phyloP scores from a whole-genome alignment of 2,888 invertebrate genomes.

The Trypoxylon attenuatum region DNA sequence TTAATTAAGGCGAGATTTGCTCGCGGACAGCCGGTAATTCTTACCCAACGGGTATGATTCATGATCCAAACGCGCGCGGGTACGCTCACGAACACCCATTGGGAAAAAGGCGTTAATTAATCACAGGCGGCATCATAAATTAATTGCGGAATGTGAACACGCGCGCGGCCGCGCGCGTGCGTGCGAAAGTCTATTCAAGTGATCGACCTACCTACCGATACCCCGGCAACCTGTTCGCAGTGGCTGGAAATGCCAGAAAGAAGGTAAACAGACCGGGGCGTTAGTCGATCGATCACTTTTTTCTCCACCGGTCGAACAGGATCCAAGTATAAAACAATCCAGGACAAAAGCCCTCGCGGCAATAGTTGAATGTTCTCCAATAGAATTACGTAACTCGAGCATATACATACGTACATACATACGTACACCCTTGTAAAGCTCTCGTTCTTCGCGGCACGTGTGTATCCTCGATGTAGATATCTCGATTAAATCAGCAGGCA shows the following conservation, averaged over 20 bases:
- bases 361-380: no score
- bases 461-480: not conserved
- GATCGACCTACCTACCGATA: no score
- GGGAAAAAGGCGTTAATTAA: not conserved
- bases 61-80: no score
- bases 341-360: not conserved
- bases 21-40: not conserved
- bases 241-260: not conserved
- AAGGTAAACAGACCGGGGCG: slow-evolving; percentile 1
- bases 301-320: not conserved
- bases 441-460: no score
- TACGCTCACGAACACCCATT: no score
- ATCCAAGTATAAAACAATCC: not conserved
- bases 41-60: not conserved
- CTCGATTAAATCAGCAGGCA: not conserved
- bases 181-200: not conserved
- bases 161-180: not conserved
- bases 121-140: not conserved
- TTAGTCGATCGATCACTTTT: no score
- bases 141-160: no score
- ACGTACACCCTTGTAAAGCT: no score
- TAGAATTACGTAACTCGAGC: no score
- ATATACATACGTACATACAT: no score
- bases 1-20: not conserved
- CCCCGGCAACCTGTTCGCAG: not conserved